Evolutionary conservation across 1,140 invertebrate species (phyloP), one percentile per base, ranked within the genome.

Genomic region (Bombyx mandarina): DNA sequence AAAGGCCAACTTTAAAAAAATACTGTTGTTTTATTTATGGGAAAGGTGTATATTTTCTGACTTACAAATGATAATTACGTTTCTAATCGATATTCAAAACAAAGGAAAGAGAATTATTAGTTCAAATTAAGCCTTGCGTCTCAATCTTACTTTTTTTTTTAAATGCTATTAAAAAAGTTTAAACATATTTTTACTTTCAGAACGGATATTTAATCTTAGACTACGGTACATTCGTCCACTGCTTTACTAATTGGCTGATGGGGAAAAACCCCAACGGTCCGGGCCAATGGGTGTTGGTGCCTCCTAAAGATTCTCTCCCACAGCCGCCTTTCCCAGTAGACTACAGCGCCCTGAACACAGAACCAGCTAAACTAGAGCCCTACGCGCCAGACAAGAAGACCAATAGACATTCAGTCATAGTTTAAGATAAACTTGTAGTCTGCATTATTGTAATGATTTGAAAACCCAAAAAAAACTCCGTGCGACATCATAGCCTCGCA

Each of bases 221-320:
- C 62, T 93, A 91, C 79, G 78, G 88, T 8, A 89, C 91, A 2
- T 94, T 91, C 83, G 90, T 91, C 47, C 88, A 93, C 52, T 92
- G 91, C 74, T 93, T 93, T 76, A 90, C 91, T 18, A 94, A 94
- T 71, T 93, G 92, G 86, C 81, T 94, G 46, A 89, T 93, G 66
- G 92, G 91, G 0, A 90, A 91, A 60, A 91, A 91, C 65, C 93
- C 92, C 4, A 93, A 93, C 68, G 93, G 93, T 26, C 92, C 92
- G 7, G 93, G 93, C 2, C 92, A 93, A 67, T 93, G 91, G 88
- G 88, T 93, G 35, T 89, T 94, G 43, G 93, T 92, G 35, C 89
- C 91, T 9, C 88, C 90, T 9, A 89, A 89, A 56, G 88, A 87
- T n/a, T 83, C 89, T 43, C 77, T 89, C 8, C 88, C 90, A 6